Evolutionary conservation across 2,797 vertebrate genomes (phyloP).

Genomic region (Limnodromus scolopaceus): DNA sequence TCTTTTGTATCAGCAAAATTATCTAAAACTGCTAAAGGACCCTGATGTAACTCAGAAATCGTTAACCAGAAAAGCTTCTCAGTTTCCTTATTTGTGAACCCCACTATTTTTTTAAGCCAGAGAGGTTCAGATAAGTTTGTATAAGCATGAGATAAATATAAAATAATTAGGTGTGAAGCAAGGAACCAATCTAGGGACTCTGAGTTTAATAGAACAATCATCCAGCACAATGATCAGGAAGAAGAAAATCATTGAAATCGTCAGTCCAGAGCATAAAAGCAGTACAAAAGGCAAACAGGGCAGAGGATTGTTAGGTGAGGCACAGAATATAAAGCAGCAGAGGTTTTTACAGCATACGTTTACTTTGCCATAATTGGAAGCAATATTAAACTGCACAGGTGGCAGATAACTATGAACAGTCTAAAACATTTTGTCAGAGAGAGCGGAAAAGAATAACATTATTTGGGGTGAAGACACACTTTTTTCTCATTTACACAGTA

Average conservation of each 20-base stretch:
- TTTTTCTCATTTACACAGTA: not conserved
- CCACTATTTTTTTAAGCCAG: not conserved
- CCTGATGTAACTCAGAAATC: not conserved
- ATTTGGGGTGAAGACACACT: not conserved
- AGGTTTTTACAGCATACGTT: not conserved
- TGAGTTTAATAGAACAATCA: constrained; percentile 32
- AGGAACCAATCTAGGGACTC: not conserved
- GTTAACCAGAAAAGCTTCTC: not conserved
- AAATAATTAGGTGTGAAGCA: constrained; percentile 15
- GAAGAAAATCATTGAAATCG: constrained; percentile 52
- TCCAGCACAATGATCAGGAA: constrained; percentile 30
- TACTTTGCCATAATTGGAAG: not conserved
- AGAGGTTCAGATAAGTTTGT: not conserved
- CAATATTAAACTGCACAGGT: not conserved
- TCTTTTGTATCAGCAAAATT: not conserved
- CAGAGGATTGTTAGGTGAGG: not conserved
- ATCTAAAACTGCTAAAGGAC: not conserved
- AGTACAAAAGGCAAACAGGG: constrained; percentile 35
- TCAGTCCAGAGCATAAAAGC: constrained; percentile 21
- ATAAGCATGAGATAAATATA: not conserved
- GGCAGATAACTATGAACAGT: not conserved
- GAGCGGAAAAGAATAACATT: not conserved
- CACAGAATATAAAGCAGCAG: constrained; percentile 41
- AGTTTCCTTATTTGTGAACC: not conserved
- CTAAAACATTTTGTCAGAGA: not conserved